Evolutionary conservation across 2,113 vertebrate species (phyloP), one percentile per base, ranked within the genome.

Genomic region (Bostrychus sinensis): DNA sequence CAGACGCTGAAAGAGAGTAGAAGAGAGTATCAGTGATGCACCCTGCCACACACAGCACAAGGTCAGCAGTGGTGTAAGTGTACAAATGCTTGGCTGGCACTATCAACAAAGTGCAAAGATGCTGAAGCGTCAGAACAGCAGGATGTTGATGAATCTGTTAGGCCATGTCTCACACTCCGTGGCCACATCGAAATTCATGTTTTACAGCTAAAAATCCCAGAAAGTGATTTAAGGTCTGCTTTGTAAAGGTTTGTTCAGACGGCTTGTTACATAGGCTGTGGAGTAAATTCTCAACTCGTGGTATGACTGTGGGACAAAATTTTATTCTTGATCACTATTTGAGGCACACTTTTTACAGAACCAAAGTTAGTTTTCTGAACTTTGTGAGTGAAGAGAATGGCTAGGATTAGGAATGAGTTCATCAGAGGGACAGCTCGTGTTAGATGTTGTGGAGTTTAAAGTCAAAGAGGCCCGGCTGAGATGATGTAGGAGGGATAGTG

Each of bases 51-150:
- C 57, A 57, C 54, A 66, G 42, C 70, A 61, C 82, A 78, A 79
- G 80, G 83, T 89, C 87, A 83, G 83, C 71, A 60, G 77, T 56
- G 61, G 55, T 54, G 63, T 53, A 53, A 77, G 75, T 48, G 73
- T 78, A 57, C 80, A 68, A 67, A 59, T 80, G 73, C 78, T 77
- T 74, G 73, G 17, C 70, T 25, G 53, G 83, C 82, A 70, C 65
- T 65, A 76, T 68, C 60, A 46, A 53, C 43, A 39, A 68, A 11
- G 38, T 1, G 22, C 56, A 75, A 50, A 82, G 64, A 74, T 72
- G 84, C 87, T 89, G 84, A 86, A 75, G 62, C 69, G 46, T 62
- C 53, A 51, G 46, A 78, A 78, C 60, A 53, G 51, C 65, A 76
- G 78, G 68, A 70, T 70, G 71, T 58, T 71, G 59, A 57, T 22